phyloP scores from a whole-genome alignment of 2,797 vertebrate genomes.

The Danio albolineatus region DNA sequence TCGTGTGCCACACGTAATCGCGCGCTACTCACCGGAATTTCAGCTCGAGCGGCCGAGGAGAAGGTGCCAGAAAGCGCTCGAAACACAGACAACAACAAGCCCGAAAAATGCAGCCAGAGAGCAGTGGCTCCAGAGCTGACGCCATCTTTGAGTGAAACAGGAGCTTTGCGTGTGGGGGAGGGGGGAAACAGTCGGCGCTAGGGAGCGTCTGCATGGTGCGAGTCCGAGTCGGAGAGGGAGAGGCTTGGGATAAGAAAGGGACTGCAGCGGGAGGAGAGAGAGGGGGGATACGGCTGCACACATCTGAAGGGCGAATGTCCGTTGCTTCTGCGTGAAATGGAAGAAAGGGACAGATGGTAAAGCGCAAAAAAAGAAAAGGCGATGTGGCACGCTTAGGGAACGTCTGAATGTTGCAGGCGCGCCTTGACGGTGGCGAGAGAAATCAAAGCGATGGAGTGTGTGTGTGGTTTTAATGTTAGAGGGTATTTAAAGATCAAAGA shows the following conservation, averaged over 20 bases:
- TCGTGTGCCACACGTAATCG: slow-evolving; percentile 37
- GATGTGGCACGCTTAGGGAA: slow-evolving; percentile 72
- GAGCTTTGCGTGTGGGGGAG: slow-evolving; percentile 81
- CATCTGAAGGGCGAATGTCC: slow-evolving; percentile 82
- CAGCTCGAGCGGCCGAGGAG: slow-evolving; percentile 72
- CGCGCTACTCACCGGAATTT: slow-evolving; percentile 79
- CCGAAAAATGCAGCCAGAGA: slow-evolving; percentile 83
- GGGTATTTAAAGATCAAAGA: slow-evolving; percentile 84
- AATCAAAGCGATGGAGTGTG: slow-evolving; percentile 76
- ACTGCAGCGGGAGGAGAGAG: slow-evolving; percentile 70
- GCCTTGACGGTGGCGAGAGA: slow-evolving; percentile 55
- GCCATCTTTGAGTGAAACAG: slow-evolving; percentile 89
- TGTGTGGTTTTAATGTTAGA: slow-evolving; percentile 77
- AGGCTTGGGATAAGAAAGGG: slow-evolving; percentile 62
- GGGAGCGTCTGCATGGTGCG: slow-evolving; percentile 82
- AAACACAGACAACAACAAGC: slow-evolving; percentile 83
- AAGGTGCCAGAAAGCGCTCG: slow-evolving; percentile 73
- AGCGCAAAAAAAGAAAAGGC: slow-evolving; percentile 69
- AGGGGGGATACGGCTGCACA: slow-evolving; percentile 68
- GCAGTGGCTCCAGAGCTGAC: slow-evolving; percentile 81
- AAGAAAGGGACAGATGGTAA: slow-evolving; percentile 84
- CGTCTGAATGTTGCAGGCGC: slow-evolving; percentile 73
- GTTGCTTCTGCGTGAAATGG: slow-evolving; percentile 79
- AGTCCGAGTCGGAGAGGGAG: slow-evolving; percentile 59
- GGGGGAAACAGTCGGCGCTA: slow-evolving; percentile 78